Base-by-base conservation (phyloP, 2,797 vertebrate species). In the Mus caroli region DNA sequence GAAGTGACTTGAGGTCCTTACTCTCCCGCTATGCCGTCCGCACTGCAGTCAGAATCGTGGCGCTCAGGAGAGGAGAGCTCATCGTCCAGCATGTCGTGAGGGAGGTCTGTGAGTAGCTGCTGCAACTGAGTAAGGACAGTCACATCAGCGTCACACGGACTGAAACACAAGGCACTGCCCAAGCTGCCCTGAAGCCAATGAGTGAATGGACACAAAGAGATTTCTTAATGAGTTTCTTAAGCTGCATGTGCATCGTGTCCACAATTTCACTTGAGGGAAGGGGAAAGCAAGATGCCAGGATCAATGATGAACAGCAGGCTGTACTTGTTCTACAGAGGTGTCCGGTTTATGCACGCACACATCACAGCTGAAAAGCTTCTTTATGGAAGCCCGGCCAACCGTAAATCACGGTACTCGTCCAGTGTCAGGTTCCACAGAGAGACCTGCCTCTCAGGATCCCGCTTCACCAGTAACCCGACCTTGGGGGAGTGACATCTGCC, bases 61-160 rank as follows among this genome's bases (percentile, higher is more conserved):
- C 98, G 97, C 73, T 99, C 99, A 0, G 99, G 98, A 58, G 99
- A 99, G 96, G 99, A 99, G 95, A 98, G 98, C 75, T 99, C 99
- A 89, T 99, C 99, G 78, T 99, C 99, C 95, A 99, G 98, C 99
- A 99, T 99, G 97, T 99, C 99, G 98, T 99, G 99, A 1, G 99
- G 99, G 97, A 99, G 99, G 98, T 99, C 99, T 26, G 99, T 99
- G 98, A 99, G 98, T 43, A 99, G 98, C 34, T 99, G 99, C 93
- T 99, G 99, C 94, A 99, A 98, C 99, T 99, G 98, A 85, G 98
- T 97, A n/a, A 50, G 43, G 26, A 91, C 31, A 88, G 46, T 5
- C 26, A 26, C 5, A 2, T 97, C 94, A 97, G 6, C 2, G 40
- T 52, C 75, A 64, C 31, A 88, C 62, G 0, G 22, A 58, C 22